Evolutionary conservation across 2,797 vertebrate species (phyloP), one percentile per base, ranked within the genome.

Genomic region (Anableps anableps): DNA sequence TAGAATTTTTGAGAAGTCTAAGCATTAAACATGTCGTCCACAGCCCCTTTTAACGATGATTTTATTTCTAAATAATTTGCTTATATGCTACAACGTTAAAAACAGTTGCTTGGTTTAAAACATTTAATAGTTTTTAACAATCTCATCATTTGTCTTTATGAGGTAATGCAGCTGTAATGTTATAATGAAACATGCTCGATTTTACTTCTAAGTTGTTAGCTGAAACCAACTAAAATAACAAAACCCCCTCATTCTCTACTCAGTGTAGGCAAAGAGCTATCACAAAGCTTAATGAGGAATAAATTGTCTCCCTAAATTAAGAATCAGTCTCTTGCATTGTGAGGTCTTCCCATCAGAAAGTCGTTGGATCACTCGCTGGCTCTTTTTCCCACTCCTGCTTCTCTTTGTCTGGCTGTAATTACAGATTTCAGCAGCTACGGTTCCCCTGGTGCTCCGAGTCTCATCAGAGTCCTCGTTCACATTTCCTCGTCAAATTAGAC

Each of bases 401-500:
- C 53, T 74, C 60, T 82, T 66, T 50, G 19, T 77, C 64, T 62
- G 29, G 23, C 70, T 85, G 55, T 86, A 82, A 86, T 88, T 80
- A 83, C 85, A 76, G 78, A 80, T 53, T 29, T 75, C 71, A 41
- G 84, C 34, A 75, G 47, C 38, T 36, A 55, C 50, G 19, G 62
- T 36, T 82, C 76, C 81, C 80, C 55, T n/a, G 77, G 50, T 55
- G 80, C 74, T 68, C 34, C 23, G n/a, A 51, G 60, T 86, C 88
- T 83, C 73, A 26, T 51, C 80, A 79, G 86, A 84, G 51, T 72
- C 72, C 71, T 86, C 70, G 47, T 76, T 85, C 86, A 88, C 83
- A 87, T 90, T 86, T 91, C 87, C 85, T 83, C 51, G 2, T 91
- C 84, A 86, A 80, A 88, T 90, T 85, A 89, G 73, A 79, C 58